Base-by-base conservation (phyloP, 2,113 vertebrate genomes). In the Meriones unguiculatus region DNA sequence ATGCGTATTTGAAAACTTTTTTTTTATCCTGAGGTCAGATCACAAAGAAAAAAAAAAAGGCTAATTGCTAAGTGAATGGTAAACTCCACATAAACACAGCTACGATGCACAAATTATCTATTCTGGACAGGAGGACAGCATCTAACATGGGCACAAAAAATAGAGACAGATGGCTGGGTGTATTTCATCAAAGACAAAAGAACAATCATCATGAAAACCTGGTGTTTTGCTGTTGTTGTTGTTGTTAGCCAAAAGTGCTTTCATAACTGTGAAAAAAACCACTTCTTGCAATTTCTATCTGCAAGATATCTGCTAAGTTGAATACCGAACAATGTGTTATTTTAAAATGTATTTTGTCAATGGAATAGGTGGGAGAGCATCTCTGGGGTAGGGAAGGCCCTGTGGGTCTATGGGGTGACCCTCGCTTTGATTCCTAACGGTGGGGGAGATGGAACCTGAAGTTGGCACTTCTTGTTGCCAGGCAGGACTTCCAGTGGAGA, bases 121-220 rank as follows among this genome's bases (percentile, higher is more conserved):
- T 95, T 90, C 76, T 70, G 65, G 38, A 93, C 59, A 75, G 12
- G 50, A 89, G 28, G 69, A 93, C 32, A 89, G 46, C 52, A 88
- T 54, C 59, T 73, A 89, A 69, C 38, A 89, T 13, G 59, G 77
- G 30, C n/a, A 86, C 77, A 82, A 73, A 67, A 84, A 75, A 87
- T 15, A 91, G 67, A 94, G 57, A 62, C 91, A 97, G 90, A 97
- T 78, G 73, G 57, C 62, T 62, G 46, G 70, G 59, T 90, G 73
- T 46, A 93, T 15, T 41, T 94, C 69, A 95, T 88, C 81, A 89
- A 97, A 91, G 46, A 64, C 59, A 90, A 96, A 96, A 94, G 25
- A 62, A 89, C 5, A 73, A 18, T 90, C 18, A 67, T 22, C 24
- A 54, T 32, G 41, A 17, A 46, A 70, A 52, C n/a, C 67, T 88